These are phyloP conservation scores for Pelecanus crispus DNA, from an alignment of 2,113 vertebrate genomes.

Conservation along the genomic window DNA sequence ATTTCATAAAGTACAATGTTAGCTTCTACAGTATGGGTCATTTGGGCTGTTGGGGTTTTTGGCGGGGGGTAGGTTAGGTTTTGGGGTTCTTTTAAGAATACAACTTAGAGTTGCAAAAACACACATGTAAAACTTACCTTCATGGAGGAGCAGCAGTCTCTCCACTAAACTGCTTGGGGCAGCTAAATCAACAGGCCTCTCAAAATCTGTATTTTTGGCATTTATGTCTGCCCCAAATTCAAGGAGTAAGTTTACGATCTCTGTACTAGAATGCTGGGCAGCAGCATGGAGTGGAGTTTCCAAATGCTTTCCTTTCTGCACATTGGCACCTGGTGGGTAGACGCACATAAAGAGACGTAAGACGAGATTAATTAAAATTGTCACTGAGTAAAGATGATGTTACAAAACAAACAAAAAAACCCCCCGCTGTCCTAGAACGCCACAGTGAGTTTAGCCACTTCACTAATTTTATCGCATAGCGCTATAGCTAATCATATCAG, in stretches of 20 bases:
- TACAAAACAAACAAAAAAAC: not conserved
- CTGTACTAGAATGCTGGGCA: slow-evolving; percentile 81
- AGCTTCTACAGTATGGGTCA: not conserved
- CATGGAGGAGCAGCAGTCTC: slow-evolving; percentile 83
- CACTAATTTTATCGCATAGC: not conserved
- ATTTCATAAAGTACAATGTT: not conserved
- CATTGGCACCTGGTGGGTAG: slow-evolving; percentile 80
- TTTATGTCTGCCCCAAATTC: slow-evolving; percentile 94
- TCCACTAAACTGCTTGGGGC: slow-evolving; percentile 84
- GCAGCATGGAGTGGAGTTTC: slow-evolving; percentile 92
- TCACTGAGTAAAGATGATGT: not conserved
- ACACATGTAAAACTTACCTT: slow-evolving; percentile 72
- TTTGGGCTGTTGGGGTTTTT: not conserved
- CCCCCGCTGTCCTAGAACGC: not conserved
- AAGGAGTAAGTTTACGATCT: slow-evolving; percentile 83
- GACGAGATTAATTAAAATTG: not conserved
- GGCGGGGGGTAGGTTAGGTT: no score
- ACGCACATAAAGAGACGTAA: not conserved
- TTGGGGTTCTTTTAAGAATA: not conserved
- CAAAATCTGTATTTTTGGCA: slow-evolving; percentile 83
- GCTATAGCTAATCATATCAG: not conserved
- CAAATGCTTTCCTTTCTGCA: slow-evolving; percentile 87
- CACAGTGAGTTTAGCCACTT: not conserved
- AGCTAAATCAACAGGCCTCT: slow-evolving; percentile 86
- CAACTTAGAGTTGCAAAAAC: not conserved